Percentiles rank a stretch among this genome's conserved stretches.
phyloP scores from a whole-genome alignment of 2,888 invertebrate species.

The Eristalinus sepulchralis region DNA sequence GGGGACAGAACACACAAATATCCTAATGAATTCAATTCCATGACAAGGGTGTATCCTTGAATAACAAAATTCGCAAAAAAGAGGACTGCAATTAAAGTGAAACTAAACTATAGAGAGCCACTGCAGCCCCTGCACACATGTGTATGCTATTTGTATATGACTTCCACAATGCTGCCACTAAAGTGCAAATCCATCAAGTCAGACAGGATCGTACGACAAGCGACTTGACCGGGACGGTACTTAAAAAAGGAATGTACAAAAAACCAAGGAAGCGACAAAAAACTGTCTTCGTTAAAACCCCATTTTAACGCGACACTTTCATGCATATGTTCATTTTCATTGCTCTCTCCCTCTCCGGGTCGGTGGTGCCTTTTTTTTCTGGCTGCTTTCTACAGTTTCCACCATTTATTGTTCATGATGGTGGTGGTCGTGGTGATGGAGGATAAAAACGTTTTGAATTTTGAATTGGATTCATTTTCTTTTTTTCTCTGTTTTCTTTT shows the following conservation, averaged over 20 bases:
- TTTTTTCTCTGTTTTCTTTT: conserved; percentile 45
- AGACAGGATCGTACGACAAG: conserved; percentile 65
- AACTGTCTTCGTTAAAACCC: conserved; percentile 68
- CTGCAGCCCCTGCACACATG: conserved; percentile 4
- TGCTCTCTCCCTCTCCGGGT: conserved; percentile 29
- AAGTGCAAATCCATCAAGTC: conserved; percentile 70
- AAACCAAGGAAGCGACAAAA: conserved; percentile 29
- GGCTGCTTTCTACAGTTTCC: conserved; percentile 56
- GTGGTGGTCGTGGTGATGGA: conserved; percentile 37
- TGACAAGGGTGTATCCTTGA: conserved; percentile 68
- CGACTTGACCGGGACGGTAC: conserved; percentile 61
- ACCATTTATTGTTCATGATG: conserved; percentile 47
- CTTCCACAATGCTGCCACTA: conserved; percentile 50
- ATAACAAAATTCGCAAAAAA: conserved; percentile 48
- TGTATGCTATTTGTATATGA: conserved; percentile 1
- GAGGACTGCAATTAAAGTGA: conserved; percentile 11
- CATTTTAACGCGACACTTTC: conserved; percentile 71
- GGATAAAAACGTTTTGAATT: conserved; percentile 71
- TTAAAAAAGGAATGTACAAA: conserved; percentile 20
- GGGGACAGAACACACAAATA: conserved; percentile 57
- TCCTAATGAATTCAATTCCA: conserved; percentile 69
- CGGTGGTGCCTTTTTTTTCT: conserved; percentile 28
- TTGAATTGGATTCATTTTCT: conserved; percentile 68
- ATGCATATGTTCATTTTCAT: conserved; percentile 71
- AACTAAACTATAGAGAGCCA: conserved; percentile 20